Conservation (phyloP, 37 sponge, comb jelly and placozoan genomes). For the Oscarella lobularis region DNA sequence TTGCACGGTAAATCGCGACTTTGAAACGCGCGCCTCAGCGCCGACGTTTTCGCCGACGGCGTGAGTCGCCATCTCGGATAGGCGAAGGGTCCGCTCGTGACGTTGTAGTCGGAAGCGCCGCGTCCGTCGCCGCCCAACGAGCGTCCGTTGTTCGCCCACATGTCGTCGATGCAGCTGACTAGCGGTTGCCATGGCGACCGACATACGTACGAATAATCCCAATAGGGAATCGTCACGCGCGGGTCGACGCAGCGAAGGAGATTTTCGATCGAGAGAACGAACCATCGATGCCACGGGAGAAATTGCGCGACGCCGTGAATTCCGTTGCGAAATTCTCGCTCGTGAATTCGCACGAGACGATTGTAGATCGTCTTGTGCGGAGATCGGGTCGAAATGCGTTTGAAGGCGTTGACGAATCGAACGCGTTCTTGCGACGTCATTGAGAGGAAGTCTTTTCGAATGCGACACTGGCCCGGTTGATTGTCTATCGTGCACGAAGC, state of each 20-base stretch:
- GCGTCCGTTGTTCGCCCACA: neutral
- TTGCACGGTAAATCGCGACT: neutral
- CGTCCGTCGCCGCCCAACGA: neutral
- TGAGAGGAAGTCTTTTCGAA: neutral
- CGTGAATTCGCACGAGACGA: neutral
- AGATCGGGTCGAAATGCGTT: neutral
- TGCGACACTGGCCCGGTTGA: neutral
- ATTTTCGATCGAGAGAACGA: slow-evolving; percentile 4
- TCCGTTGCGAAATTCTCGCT: neutral
- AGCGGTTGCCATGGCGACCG: slow-evolving; percentile 1
- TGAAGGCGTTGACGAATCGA: neutral
- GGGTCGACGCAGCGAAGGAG: neutral
- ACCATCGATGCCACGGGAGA: slow-evolving; percentile 2
- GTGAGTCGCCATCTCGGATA: neutral
- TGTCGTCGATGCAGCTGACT: neutral
- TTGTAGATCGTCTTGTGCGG: neutral
- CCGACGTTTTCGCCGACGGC: neutral
- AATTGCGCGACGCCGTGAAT: neutral
- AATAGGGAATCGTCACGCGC: slow-evolving; percentile 1
- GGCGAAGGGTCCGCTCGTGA: slow-evolving; percentile 5
- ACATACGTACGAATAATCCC: neutral
- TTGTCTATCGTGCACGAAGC: neutral
- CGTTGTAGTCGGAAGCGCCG: neutral
- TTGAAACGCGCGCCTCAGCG: neutral
- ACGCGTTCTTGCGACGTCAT: neutral